Evolutionary conservation across 2,888 invertebrate genomes (phyloP).

Genomic region (Acrocera orbiculus): DNA sequence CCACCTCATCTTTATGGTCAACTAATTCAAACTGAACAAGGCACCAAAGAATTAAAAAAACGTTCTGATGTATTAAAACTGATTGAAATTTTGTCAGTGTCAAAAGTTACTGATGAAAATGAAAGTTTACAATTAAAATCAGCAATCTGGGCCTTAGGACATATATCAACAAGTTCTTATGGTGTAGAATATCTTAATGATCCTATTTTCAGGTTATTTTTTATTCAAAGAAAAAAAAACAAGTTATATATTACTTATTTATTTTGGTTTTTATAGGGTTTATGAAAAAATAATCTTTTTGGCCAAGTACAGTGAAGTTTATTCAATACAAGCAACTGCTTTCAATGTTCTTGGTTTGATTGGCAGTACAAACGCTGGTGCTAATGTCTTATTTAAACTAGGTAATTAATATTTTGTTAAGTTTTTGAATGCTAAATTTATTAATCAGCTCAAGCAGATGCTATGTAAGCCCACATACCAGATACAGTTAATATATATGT

Average conservation of each 20-base stretch:
- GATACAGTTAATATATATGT: no score
- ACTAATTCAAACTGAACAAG: slow-evolving; percentile 48
- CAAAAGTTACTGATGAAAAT: slow-evolving; percentile 43
- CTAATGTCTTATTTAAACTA: slow-evolving; percentile 53
- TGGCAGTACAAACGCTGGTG: slow-evolving; percentile 67
- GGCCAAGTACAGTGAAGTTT: slow-evolving; percentile 65
- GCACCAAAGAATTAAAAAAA: slow-evolving; percentile 24
- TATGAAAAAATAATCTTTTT: slow-evolving; percentile 38
- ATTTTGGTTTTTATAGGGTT: slow-evolving; percentile 16
- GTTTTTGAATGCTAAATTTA: background rate
- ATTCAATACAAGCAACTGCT: slow-evolving; percentile 76
- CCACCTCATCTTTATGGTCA: slow-evolving; percentile 71
- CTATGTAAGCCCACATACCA: no score
- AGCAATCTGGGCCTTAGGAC: slow-evolving; percentile 77
- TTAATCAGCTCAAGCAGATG: background rate
- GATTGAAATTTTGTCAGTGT: slow-evolving; percentile 25
- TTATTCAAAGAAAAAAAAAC: background rate
- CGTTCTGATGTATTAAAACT: slow-evolving; percentile 22
- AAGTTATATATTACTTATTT: no score
- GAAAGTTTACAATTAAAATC: slow-evolving; percentile 67
- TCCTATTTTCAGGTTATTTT: slow-evolving; percentile 21
- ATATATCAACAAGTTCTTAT: slow-evolving; percentile 56
- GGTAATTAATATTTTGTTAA: slow-evolving; percentile 31
- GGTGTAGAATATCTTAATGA: slow-evolving; percentile 56
- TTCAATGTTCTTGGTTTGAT: slow-evolving; percentile 67